These are phyloP conservation scores for Invenusta paracnida DNA, from an alignment of 2,888 invertebrate species.

Conservation along the genomic window DNA sequence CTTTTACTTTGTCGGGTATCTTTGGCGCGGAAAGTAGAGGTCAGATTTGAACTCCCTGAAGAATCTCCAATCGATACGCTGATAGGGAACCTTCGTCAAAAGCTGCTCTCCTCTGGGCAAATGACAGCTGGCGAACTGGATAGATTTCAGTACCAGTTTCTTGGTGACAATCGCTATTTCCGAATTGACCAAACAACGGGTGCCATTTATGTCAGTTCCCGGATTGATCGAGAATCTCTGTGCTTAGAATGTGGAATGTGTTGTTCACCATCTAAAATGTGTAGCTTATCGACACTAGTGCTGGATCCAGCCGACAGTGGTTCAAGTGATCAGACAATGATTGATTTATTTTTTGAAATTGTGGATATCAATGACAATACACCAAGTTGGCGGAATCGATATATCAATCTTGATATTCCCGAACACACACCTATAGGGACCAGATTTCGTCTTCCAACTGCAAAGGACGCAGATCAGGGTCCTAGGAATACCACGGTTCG, in stretches of 20 bases:
- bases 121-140: neutral
- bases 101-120: neutral
- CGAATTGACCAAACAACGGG: conserved; percentile 30
- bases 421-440: conserved; percentile 30
- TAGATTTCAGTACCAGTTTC: neutral
- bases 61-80: neutral
- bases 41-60: neutral
- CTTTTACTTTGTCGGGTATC: neutral
- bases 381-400: neutral
- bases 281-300: neutral
- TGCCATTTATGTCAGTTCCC: neutral
- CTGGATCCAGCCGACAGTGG: neutral
- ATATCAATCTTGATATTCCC: conserved; percentile 25
- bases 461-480: conserved; percentile 24
- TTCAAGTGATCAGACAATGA: neutral
- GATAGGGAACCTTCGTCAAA: conserved; percentile 16
- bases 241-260: conserved; percentile 11
- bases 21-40: neutral
- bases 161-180: conserved; percentile 23
- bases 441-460: conserved; percentile 18
- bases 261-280: neutral
- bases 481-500: conserved; percentile 30
- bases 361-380: conserved; percentile 33
- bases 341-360: neutral
- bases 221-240: conserved; percentile 32